Evolutionary conservation across 2,888 invertebrate species (phyloP), one percentile per base, ranked within the genome.

Genomic region (Alentia gelatinosa): DNA sequence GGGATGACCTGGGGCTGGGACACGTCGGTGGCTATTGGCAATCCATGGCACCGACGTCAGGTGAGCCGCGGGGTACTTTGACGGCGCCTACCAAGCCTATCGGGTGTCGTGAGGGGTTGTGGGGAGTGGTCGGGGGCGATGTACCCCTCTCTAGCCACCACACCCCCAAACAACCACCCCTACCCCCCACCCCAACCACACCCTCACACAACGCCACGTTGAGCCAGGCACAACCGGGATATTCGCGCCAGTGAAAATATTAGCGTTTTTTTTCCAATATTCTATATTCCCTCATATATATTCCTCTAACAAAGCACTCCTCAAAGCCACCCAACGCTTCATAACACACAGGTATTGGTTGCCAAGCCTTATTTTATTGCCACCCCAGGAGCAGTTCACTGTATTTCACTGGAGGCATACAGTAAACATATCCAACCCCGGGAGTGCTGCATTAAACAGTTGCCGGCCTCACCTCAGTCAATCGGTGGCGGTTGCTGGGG

Each of bases 21-120:
- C 40, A 33, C 30, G 3, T 56, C 56, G 19, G 19, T 19, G 56
- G 19, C 19, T 42, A 86, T 86, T 23, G 86, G 47, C 47, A 47
- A 86, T 86, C 86, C 35, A 86, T 86, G 42, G n/a, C n/a, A n/a
- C n/a, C 47, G 42, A n/a, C 33, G 86, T 42, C 47, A 47, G 86
- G 86, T 42, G 86, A 42, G 86, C 1, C 15, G 30, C 47, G 30
- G 33, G 86, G 30, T n/a, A 42, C 86, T 86, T 86, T 86, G 86
- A 47, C 86, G 86, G 86, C 35, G 12, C 19, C 86, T 33, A 33
- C 50, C 47, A 86, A 35, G 50, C 42, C 86, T 86, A 86, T 86
- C 86, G 47, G 30, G 50, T 86, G 50, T 42, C 86, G 33, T 33
- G 74, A 4, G 74, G 19, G 74, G 33, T 4, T 4, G 74, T 1